A percentile compares a stretch with the other conserved stretches of the same genome.
Conservation (phyloP, 2,888 invertebrate genomes). For the Sphaerophoria taeniata region DNA sequence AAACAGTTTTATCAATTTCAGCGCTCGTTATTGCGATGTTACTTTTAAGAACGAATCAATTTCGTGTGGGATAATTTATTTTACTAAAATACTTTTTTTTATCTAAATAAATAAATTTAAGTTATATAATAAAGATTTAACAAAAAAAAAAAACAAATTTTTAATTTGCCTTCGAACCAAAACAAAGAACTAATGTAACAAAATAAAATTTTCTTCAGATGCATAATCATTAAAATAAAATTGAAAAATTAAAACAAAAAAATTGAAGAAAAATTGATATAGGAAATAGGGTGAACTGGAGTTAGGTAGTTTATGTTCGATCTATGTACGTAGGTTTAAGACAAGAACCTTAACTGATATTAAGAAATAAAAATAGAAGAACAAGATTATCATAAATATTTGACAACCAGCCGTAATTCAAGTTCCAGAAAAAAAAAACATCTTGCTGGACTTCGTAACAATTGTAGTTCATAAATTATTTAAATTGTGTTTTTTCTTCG, state of each 20-base stretch:
- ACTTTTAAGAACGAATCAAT: conserved; percentile 72
- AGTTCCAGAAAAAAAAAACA: neutral
- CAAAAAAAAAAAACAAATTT: conserved; percentile 22
- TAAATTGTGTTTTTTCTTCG: neutral
- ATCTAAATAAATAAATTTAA: conserved; percentile 10
- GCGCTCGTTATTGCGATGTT: conserved; percentile 71
- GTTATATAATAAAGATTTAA: neutral
- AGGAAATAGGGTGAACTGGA: conserved; percentile 42
- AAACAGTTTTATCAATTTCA: conserved; percentile 48
- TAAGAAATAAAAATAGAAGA: neutral
- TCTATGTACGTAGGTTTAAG: conserved; percentile 54
- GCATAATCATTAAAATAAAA: conserved; percentile 44
- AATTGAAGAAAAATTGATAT: conserved; percentile 13
- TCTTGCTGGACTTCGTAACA: neutral
- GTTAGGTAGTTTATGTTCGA: conserved; percentile 57
- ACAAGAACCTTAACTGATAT: conserved; percentile 28
- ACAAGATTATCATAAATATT: neutral
- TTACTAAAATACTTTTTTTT: conserved; percentile 18
- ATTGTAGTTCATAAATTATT: neutral
- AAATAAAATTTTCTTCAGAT: conserved; percentile 44
- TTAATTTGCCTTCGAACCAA: conserved; percentile 51
- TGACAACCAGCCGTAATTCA: neutral
- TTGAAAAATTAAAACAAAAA: conserved; percentile 9
- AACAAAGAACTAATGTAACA: conserved; percentile 40
- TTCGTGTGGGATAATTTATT: conserved; percentile 76